Evolutionary conservation across 2,888 invertebrate genomes (phyloP).

Genomic region (Trimorus sp.): DNA sequence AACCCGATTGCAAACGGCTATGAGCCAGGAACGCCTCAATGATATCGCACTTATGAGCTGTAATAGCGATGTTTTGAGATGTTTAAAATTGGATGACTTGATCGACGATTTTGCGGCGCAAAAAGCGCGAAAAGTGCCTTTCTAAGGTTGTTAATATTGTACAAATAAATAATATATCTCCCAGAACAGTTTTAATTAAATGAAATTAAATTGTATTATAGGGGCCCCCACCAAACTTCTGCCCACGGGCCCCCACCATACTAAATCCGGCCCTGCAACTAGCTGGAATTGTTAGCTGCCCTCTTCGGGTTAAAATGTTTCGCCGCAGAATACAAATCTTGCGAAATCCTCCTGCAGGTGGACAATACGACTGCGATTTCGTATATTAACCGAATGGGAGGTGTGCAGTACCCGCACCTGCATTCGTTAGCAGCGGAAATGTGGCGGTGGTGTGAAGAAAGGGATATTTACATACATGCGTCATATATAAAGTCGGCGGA

Average conservation of each 20-base stretch:
- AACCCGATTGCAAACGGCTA: conserved; percentile 50
- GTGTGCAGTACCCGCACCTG: conserved; percentile 35
- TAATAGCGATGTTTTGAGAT: conserved; percentile 47
- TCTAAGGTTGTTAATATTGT: no score
- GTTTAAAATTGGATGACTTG: conserved; percentile 38
- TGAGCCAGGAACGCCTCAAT: conserved; percentile 48
- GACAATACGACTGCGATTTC: conserved; percentile 57
- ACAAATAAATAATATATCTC: no score
- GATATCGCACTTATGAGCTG: conserved; percentile 44
- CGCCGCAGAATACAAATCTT: conserved; percentile 17
- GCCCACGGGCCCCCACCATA: no score
- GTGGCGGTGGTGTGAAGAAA: conserved; percentile 22
- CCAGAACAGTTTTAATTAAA: no score
- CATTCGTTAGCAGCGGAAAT: conserved; percentile 13
- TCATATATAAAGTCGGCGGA: conserved; percentile 18
- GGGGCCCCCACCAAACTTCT: no score
- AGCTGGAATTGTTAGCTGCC: conserved; percentile 50
- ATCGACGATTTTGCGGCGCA: conserved; percentile 48
- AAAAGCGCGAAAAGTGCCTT: no score
- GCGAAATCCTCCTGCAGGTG: conserved; percentile 48
- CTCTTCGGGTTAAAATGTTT: conserved; percentile 49
- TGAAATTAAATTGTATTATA: no score
- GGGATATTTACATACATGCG: conserved; percentile 1
- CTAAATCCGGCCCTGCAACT: no score
- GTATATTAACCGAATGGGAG: conserved; percentile 47